Conservation (phyloP, 1,140 invertebrate species). For the Hydropsyche tenuis region DNA sequence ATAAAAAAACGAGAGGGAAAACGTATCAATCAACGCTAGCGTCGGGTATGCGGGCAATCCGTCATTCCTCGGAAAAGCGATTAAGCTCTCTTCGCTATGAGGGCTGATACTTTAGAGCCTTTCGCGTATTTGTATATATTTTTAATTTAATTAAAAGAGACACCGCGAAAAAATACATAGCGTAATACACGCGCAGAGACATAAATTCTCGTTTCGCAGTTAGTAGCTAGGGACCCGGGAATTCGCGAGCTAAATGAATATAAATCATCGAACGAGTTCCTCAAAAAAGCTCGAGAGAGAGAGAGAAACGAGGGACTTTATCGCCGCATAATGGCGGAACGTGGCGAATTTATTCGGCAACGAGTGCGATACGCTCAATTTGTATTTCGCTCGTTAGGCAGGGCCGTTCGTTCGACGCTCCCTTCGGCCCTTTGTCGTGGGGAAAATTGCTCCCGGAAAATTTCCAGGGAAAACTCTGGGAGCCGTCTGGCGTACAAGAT, state of each 20-base stretch:
- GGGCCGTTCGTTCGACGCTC: not conserved
- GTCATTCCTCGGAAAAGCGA: conserved; percentile 35
- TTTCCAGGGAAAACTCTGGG: not conserved
- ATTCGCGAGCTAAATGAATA: conserved; percentile 26
- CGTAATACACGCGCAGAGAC: not conserved
- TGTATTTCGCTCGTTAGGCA: conserved; percentile 38
- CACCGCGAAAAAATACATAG: not conserved
- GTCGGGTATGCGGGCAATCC: conserved; percentile 33
- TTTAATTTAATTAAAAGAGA: too few relatives aligned
- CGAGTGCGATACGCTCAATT: conserved; percentile 31
- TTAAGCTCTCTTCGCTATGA: conserved; percentile 25
- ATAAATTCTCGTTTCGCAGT: conserved; percentile 15
- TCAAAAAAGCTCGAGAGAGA: not conserved
- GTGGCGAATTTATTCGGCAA: conserved; percentile 37
- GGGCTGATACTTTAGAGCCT: conserved; percentile 13
- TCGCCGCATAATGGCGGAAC: conserved; percentile 10
- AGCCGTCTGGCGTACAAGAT: not conserved
- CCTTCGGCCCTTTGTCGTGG: not conserved
- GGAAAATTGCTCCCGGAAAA: not conserved
- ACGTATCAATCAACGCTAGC: conserved; percentile 37
- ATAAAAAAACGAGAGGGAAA: conserved; percentile 6
- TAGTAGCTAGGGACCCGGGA: not conserved
- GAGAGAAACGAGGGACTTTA: conserved; percentile 27
- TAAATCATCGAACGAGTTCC: conserved; percentile 34
- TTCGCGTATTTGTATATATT: not conserved